Evolutionary conservation across 2,888 invertebrate genomes (phyloP), one percentile per base, ranked within the genome.

Genomic region (Lycaena phlaeas): DNA sequence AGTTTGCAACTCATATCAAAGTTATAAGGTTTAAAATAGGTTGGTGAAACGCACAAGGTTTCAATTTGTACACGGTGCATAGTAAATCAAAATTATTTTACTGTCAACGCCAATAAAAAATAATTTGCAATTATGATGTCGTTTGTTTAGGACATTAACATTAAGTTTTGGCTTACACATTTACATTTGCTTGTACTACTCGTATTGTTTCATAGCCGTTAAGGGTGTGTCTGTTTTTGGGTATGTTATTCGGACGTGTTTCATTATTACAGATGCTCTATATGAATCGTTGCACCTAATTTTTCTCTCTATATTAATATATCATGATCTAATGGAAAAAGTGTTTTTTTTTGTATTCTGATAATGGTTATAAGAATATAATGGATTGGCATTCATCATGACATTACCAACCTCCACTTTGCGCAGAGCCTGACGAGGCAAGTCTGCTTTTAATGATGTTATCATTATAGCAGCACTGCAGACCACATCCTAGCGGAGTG

Each of bases 1-100:
- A 34, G 22, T 18, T 22, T 22, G 18, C 5, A 22, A 18, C 22
- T 34, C 18, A 6, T 15, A 6, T 12, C 12, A 3, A 3, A 6
- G 7, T 11, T 2, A 4, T 15, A 22, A 12, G 12, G 11, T 22
- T 4, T 4, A 22, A 12, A 12, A 18, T 34, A 7, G 12, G 9
- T 34, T 22, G 30, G 6, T 10, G n/a, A 6, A 14, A 5, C 3
- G 17, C 17, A 6, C 4, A 34, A 22, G 12, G 18, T 18, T 22
- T 34, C 22, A 12, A 34, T 34, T 12, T 34, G 34, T 17, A 22
- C 28, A 22, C 5, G 2, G 14, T 14, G 5, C 15, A 30, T 10
- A 15, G 31, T 22, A 34, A 34, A 18, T 34, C 34, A 22, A 34
- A 34, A 34, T 22, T 29, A 14, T 17, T 34, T 34, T 12, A 14